Evolutionary conservation across 2,113 vertebrate species (phyloP).

Genomic region (Gnathonemus longibarbis): DNA sequence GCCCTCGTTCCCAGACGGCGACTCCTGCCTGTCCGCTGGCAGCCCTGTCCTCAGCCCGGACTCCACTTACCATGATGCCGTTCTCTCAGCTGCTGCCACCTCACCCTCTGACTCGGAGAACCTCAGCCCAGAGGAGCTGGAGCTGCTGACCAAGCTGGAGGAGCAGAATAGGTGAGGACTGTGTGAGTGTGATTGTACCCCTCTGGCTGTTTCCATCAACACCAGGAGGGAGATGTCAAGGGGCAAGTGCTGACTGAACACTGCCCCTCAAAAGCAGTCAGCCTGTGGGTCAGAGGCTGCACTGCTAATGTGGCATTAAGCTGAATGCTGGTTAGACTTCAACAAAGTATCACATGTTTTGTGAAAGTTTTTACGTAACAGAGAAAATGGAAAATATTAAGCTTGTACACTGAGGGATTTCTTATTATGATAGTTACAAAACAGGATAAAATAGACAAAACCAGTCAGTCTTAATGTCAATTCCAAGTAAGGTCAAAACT

Average conservation of each 20-base stretch:
- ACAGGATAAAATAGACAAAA: not conserved
- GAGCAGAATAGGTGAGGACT: slow-evolving; percentile 85
- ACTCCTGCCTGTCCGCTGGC: slow-evolving; percentile 58
- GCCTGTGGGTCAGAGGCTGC: not conserved
- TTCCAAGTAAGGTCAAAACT: not conserved
- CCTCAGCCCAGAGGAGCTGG: slow-evolving; percentile 87
- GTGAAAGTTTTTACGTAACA: not conserved
- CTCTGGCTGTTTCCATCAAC: not conserved
- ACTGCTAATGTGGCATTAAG: not conserved
- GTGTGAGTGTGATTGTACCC: not conserved
- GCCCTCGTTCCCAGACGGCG: slow-evolving; percentile 51
- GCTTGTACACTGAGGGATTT: not conserved
- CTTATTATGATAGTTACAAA: not conserved
- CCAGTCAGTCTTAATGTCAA: not conserved
- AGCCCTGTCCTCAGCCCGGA: slow-evolving; percentile 86
- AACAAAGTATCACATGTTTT: not conserved
- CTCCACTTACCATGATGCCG: slow-evolving; percentile 79
- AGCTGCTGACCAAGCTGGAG: slow-evolving; percentile 91
- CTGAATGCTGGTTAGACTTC: not conserved
- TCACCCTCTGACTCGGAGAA: slow-evolving; percentile 86
- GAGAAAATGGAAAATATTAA: not conserved
- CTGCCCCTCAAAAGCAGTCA: not conserved
- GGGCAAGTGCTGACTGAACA: not conserved
- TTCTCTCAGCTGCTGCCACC: slow-evolving; percentile 62
- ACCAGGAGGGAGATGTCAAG: not conserved